Conservation (phyloP, 1,140 invertebrate genomes). For the Drosophila aff. region DNA sequence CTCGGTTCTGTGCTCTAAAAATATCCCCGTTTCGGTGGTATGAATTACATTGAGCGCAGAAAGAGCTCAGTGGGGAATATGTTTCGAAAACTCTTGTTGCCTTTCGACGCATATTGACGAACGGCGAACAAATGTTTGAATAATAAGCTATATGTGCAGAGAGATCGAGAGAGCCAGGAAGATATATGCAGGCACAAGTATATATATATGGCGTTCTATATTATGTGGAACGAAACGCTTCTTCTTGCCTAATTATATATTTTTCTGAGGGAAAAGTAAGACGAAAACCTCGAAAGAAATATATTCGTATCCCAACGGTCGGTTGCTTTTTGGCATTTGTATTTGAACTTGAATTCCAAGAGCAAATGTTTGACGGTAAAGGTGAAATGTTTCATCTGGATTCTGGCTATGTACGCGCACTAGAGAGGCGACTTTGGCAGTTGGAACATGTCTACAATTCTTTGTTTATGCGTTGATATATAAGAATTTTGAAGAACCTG, state of each 20-base stretch:
- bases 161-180: conserved; percentile 9
- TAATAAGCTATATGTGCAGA: conserved; percentile 61
- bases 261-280: conserved; percentile 32
- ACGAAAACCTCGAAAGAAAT: conserved; percentile 23
- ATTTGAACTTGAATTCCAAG: conserved; percentile 76
- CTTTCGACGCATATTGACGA: conserved; percentile 75
- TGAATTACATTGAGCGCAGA: conserved; percentile 76
- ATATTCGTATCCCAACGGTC: conserved; percentile 33
- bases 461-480: conserved; percentile 23
- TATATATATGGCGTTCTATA: conserved; percentile 34
- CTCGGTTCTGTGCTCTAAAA: conserved; percentile 62
- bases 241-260: conserved; percentile 26
- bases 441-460: conserved; percentile 1
- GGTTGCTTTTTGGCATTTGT: conserved; percentile 42
- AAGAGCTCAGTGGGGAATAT: conserved; percentile 63
- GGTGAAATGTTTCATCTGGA: conserved; percentile 52
- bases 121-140: conserved; percentile 74
- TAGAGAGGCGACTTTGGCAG: background rate
- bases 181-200: conserved; percentile 33
- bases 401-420: conserved; percentile 1
- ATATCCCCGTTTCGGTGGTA: conserved; percentile 66
- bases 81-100: conserved; percentile 53
- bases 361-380: conserved; percentile 58
- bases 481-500: background rate
- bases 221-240: conserved; percentile 21